Conservation (phyloP, 1,140 invertebrate genomes). For the Atta texana region DNA sequence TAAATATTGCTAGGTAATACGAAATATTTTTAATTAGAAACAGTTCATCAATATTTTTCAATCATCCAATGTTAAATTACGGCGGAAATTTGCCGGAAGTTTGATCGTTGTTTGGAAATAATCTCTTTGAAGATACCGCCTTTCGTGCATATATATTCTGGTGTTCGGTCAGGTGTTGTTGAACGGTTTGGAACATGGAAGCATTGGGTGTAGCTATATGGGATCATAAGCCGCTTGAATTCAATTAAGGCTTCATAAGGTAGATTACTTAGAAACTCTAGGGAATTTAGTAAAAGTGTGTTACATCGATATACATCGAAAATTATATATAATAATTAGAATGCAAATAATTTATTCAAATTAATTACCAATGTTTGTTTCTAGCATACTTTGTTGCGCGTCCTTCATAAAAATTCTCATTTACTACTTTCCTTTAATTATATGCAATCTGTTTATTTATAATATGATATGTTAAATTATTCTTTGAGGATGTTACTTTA, state of each 20-base stretch:
- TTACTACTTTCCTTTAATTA: conserved; percentile 4
- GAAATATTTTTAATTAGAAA: neutral
- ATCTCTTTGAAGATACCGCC: conserved; percentile 40
- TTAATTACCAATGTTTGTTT: conserved; percentile 6
- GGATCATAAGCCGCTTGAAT: conserved; percentile 56
- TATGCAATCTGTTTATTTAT: neutral
- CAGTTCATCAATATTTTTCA: conserved; percentile 1
- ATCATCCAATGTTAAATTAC: neutral
- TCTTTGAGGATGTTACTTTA: neutral
- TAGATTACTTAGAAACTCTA: conserved; percentile 52
- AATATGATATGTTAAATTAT: neutral
- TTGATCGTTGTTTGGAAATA: conserved; percentile 25
- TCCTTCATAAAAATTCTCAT: neutral
- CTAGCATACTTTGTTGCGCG: neutral
- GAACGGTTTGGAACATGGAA: conserved; percentile 38
- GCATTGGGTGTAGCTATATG: conserved; percentile 18
- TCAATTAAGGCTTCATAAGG: conserved; percentile 66
- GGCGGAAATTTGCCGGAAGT: conserved; percentile 24
- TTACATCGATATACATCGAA: neutral
- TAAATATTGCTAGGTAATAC: neutral
- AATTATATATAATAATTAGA: conserved; percentile 33
- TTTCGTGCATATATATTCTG: neutral
- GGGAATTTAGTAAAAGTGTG: conserved; percentile 46
- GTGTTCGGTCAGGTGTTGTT: conserved; percentile 57
- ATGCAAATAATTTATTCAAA: conserved; percentile 31